A percentile compares a stretch with the other conserved stretches of the same genome.
phyloP scores from a whole-genome alignment of 64 coral and sea anemone genomes.

The Hydrozoanthus tunicans region DNA sequence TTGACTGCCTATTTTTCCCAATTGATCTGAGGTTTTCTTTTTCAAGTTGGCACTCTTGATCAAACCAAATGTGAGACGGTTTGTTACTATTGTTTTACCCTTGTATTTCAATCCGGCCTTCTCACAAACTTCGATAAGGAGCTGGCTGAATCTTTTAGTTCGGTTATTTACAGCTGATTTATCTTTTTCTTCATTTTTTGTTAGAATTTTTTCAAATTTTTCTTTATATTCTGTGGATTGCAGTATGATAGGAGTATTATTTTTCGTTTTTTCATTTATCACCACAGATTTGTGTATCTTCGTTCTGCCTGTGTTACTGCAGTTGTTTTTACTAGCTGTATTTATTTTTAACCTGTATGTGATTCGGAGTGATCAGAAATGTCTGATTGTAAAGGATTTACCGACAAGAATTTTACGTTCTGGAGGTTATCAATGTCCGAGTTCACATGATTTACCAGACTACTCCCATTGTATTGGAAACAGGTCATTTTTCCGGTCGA shows the following conservation, averaged over 20 bases:
- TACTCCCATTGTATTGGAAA: neutral
- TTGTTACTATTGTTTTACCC: neutral
- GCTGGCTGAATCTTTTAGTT: neutral
- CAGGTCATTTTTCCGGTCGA: slow-evolving; percentile 6
- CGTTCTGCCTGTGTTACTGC: neutral
- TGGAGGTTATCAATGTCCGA: neutral
- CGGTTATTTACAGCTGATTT: neutral
- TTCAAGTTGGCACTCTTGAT: neutral
- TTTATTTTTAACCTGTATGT: neutral
- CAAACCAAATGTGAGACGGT: neutral
- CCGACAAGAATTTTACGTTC: neutral
- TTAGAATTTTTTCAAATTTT: neutral
- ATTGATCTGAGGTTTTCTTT: neutral
- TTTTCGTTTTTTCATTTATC: neutral
- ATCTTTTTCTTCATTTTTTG: neutral
- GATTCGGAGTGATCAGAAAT: neutral
- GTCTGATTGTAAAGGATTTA: neutral
- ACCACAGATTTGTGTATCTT: neutral
- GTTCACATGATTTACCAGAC: slow-evolving; percentile 15
- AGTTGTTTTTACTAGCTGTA: neutral
- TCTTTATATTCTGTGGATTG: neutral
- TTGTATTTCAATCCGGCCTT: neutral
- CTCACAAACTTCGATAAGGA: neutral
- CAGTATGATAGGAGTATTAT: neutral
- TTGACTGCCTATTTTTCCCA: neutral